Percentiles rank a stretch among this genome's conserved stretches.
phyloP scores from a whole-genome alignment of 2,113 vertebrate species.

The Oreochromis niloticus region DNA sequence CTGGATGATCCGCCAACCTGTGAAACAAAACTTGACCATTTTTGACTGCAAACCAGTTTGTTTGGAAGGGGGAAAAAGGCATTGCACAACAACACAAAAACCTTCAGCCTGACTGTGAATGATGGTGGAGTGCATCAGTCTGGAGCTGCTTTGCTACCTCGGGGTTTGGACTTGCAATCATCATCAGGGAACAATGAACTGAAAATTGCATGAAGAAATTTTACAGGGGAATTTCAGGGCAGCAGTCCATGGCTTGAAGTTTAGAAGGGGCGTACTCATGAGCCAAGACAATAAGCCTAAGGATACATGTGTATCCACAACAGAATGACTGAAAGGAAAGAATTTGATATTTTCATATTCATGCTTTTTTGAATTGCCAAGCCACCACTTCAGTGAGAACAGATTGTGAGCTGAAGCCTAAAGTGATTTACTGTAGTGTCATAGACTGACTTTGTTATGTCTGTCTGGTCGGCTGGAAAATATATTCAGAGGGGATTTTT shows the following conservation, averaged over 20 bases:
- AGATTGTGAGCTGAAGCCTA: not conserved
- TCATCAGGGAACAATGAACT: not conserved
- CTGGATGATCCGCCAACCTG: not conserved
- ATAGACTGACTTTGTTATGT: not conserved
- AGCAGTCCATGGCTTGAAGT: not conserved
- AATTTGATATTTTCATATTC: not conserved
- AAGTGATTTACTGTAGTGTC: conserved; percentile 1
- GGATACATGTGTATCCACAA: not conserved
- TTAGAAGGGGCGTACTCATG: not conserved
- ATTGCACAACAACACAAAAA: not conserved
- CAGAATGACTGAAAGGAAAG: not conserved
- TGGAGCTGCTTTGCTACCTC: not conserved
- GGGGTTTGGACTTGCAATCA: not conserved
- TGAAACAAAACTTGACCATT: not conserved
- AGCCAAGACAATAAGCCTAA: not conserved
- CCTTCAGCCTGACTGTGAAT: not conserved
- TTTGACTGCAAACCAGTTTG: not conserved
- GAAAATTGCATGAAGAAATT: not conserved
- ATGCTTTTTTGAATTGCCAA: not conserved
- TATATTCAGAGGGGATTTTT: not conserved
- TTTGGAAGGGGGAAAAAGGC: accelerated
- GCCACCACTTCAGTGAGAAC: not conserved
- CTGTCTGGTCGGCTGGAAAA: not conserved
- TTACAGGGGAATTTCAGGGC: not conserved
- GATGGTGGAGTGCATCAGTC: not conserved